Evolutionary conservation across 1,140 invertebrate genomes (phyloP).

Genomic region (Heliconius congener): DNA sequence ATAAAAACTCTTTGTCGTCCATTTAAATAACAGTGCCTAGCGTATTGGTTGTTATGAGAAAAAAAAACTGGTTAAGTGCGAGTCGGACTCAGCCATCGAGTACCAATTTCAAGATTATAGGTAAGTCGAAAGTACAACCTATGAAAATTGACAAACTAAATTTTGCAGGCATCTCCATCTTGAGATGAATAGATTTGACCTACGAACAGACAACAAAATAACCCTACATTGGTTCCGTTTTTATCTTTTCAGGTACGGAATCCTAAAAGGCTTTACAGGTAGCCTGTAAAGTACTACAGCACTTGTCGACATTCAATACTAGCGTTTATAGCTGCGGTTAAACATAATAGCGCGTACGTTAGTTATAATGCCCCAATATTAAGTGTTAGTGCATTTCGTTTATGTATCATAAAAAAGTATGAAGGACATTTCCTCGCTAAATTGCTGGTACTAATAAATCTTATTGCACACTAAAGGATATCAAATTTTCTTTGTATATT

Average conservation of each 20-base stretch:
- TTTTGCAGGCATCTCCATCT: no score
- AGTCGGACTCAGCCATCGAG: no score
- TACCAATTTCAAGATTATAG: no score
- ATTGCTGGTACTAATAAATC: not conserved
- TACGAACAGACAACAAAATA: no score
- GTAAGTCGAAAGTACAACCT: no score
- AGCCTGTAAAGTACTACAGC: conserved; percentile 16
- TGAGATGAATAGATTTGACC: no score
- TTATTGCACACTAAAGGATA: not conserved
- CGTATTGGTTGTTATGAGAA: not conserved
- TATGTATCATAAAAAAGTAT: conserved; percentile 30
- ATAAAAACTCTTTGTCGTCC: conserved; percentile 8
- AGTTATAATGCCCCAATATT: conserved; percentile 38
- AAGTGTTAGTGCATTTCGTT: conserved; percentile 42
- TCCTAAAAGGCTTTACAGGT: not conserved
- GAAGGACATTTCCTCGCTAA: not conserved
- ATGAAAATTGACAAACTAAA: no score
- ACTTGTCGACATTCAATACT: conserved; percentile 32
- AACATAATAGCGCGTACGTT: conserved; percentile 32
- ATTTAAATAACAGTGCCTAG: not conserved
- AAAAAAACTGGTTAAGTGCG: not conserved
- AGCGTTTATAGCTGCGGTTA: conserved; percentile 28
- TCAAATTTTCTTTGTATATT: not conserved
- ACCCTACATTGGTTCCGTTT: no score
- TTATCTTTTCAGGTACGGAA: no score